Conservation (phyloP, 2,888 invertebrate species). For the Xestia ashworthii region DNA sequence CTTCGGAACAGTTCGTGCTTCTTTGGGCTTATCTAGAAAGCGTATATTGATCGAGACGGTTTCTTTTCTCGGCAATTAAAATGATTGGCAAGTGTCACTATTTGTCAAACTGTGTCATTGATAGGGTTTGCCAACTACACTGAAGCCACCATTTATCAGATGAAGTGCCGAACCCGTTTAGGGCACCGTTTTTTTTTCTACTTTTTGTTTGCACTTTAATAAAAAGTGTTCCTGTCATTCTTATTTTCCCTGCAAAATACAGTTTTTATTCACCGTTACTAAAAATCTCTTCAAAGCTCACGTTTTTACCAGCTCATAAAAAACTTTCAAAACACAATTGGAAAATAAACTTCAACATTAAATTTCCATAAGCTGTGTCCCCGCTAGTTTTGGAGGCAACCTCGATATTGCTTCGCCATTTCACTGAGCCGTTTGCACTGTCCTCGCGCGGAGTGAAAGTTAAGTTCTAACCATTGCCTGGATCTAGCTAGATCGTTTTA, state of each 20-base stretch:
- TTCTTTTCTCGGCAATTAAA: conserved; percentile 26
- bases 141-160: neutral
- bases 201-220: no score
- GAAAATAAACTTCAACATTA: conserved; percentile 18
- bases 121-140: neutral
- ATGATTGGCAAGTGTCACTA: neutral
- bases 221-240: neutral
- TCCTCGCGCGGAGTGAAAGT: conserved; percentile 62
- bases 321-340: neutral
- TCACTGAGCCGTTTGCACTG: conserved; percentile 59
- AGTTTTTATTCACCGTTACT: neutral
- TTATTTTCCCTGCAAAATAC: neutral
- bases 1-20: conserved; percentile 36
- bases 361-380: conserved; percentile 43
- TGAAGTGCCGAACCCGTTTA: neutral
- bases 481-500: conserved; percentile 45
- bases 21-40: conserved; percentile 7
- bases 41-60: conserved; percentile 2
- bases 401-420: conserved; percentile 64
- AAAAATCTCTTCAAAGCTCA: neutral
- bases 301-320: neutral
- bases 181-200: neutral
- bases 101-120: neutral
- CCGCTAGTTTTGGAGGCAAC: conserved; percentile 51
- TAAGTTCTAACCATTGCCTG: conserved; percentile 57